Evolutionary conservation across 2,113 vertebrate genomes (phyloP), one percentile per base, ranked within the genome.

Genomic region (Blennius ocellaris): DNA sequence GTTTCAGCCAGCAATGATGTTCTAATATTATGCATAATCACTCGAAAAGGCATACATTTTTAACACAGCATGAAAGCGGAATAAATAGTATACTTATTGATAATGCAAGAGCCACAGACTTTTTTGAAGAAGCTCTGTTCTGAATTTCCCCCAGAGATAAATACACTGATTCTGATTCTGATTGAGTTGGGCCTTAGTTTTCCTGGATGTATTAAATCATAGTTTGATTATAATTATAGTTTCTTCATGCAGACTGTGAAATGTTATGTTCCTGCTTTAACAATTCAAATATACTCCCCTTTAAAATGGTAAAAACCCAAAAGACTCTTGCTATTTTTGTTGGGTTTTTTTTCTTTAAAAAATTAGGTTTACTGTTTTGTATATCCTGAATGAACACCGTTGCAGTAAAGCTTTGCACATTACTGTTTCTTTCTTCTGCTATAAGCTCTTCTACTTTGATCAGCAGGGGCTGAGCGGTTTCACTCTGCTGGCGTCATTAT

Each of bases 391-490:
- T n/a, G 40, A 15, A 45, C 9, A 5, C 50, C 9, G 50, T 14
- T 8, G 16, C 8, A 8, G 17, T 3, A 0, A 59, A 5, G 3
- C 74, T 7, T 51, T 14, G 3, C 43, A 11, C 1, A 15, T 55
- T 15, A 38, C 1, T 38, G 10, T 63, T 64, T 65, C 43, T 47
- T 12, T 41, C 17, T 49, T 57, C 40, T 11, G 6, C 8, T 79
- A 11, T 1, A 8, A 10, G n/a, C 39, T 45, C 7, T 44, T 57
- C 11, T 47, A 41, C 43, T 78, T 71, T 83, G 68, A 83, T 73
- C 44, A 3, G 17, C 3, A 0, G 8, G 8, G 8, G 43, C 66
- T 0, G 2, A 16, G 50, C 50, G 1, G 37, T 38, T 17, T 62
- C 2, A 0, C 55, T 38, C 54, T 62, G 43, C 50, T 21, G 45